Conservation (phyloP, 2,797 vertebrate genomes). For the Coregonus ussuriensis region DNA sequence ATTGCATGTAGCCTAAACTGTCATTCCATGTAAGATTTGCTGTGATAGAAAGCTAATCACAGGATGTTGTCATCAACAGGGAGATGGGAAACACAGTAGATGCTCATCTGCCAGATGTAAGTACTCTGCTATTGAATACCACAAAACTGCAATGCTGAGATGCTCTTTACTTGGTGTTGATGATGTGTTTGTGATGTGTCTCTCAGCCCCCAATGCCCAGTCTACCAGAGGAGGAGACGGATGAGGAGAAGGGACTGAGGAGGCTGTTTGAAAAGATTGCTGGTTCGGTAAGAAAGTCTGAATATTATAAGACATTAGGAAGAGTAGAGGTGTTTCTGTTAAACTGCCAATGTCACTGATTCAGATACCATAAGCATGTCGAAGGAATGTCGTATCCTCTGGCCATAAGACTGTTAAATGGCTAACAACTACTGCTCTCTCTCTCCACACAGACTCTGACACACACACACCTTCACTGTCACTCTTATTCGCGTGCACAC, state of each 20-base stretch:
- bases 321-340: neutral
- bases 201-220: slow-evolving; percentile 80
- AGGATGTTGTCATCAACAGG: slow-evolving; percentile 68
- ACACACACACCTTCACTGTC: too few relatives aligned
- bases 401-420: too few relatives aligned
- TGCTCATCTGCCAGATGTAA: slow-evolving; percentile 89
- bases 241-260: slow-evolving; percentile 85
- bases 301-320: neutral
- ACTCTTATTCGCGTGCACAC: too few relatives aligned
- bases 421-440: too few relatives aligned
- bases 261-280: slow-evolving; percentile 83
- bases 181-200: neutral
- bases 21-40: neutral
- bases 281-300: slow-evolving; percentile 78
- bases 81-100: slow-evolving; percentile 84
- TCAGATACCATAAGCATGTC: too few relatives aligned
- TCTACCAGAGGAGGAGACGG: slow-evolving; percentile 73
- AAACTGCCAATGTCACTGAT: neutral
- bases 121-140: slow-evolving; percentile 31
- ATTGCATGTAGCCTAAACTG: neutral
- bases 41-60: slow-evolving; percentile 7
- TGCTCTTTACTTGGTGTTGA: neutral
- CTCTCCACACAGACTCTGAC: too few relatives aligned
- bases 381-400: too few relatives aligned
- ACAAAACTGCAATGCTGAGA: neutral